Conservation (phyloP, 2,888 invertebrate species). For the Diarsia brunnea region DNA sequence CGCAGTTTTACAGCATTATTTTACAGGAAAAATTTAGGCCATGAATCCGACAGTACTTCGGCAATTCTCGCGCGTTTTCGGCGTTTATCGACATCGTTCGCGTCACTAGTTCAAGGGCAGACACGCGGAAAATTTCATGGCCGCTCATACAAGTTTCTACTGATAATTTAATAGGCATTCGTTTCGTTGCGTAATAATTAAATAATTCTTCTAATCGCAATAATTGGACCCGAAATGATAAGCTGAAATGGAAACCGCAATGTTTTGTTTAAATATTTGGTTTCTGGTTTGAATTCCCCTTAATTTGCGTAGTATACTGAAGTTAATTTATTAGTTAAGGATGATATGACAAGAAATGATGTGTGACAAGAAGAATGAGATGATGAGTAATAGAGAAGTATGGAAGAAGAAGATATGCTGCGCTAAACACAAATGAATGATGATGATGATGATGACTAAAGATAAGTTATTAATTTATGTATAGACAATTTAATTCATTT, state of each 20-base stretch:
- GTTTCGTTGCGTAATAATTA: conserved; percentile 62
- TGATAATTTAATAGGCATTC: conserved; percentile 66
- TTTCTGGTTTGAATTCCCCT: conserved; percentile 18
- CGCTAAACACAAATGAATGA: too few relatives aligned
- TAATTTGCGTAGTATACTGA: background rate
- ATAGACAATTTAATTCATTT: too few relatives aligned
- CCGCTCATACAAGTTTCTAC: conserved; percentile 63
- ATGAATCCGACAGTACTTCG: conserved; percentile 17
- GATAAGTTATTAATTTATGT: background rate
- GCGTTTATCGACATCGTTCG: conserved; percentile 64
- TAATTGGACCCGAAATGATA: conserved; percentile 60
- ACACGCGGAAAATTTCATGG: conserved; percentile 73
- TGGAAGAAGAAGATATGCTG: too few relatives aligned
- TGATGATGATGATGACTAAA: too few relatives aligned
- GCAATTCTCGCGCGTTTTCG: conserved; percentile 35
- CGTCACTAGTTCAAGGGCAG: conserved; percentile 79
- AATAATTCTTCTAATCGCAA: conserved; percentile 61
- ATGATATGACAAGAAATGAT: too few relatives aligned
- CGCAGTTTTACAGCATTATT: background rate
- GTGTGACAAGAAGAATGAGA: too few relatives aligned
- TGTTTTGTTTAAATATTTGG: conserved; percentile 18
- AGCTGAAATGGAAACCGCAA: conserved; percentile 42
- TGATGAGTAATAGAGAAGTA: too few relatives aligned
- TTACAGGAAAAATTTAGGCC: background rate
- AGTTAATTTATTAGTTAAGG: background rate